Evolutionary conservation across 1,140 invertebrate species (phyloP).

Genomic region (Bursaphelenchus mucronatus): DNA sequence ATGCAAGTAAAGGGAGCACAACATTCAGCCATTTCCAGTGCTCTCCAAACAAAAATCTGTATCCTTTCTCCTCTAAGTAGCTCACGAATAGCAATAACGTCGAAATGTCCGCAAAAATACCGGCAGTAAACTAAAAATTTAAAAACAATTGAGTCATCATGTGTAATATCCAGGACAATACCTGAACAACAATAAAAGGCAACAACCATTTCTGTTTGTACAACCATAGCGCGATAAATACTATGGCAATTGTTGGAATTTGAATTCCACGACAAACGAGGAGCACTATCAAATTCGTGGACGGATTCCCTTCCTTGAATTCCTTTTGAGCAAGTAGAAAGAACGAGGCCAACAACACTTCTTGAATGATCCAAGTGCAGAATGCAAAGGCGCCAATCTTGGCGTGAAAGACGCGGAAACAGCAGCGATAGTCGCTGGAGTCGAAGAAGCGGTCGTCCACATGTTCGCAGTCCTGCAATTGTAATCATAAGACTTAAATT

Average conservation of each 20-base stretch:
- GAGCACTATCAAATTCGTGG: conserved; percentile 6
- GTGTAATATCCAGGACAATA: neutral
- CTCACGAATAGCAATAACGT: conserved; percentile 9
- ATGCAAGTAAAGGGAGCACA: neutral
- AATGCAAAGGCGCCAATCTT: conserved; percentile 36
- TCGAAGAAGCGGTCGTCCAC: conserved; percentile 34
- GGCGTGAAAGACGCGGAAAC: conserved; percentile 31
- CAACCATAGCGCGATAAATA: conserved; percentile 30
- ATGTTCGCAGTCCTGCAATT: conserved; percentile 3
- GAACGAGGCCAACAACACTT: conserved; percentile 28
- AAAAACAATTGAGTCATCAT: neutral
- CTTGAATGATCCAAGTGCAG: conserved; percentile 33
- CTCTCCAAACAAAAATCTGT: conserved; percentile 1
- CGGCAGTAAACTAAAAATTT: conserved; percentile 3
- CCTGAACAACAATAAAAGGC: conserved; percentile 12
- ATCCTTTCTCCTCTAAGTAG: neutral
- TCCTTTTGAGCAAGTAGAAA: conserved; percentile 22
- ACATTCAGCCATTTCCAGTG: conserved; percentile 14
- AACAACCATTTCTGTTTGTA: conserved; percentile 9
- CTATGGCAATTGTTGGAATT: conserved; percentile 21
- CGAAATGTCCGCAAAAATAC: conserved; percentile 19
- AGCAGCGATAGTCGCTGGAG: conserved; percentile 36
- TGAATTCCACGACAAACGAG: conserved; percentile 31
- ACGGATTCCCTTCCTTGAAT: conserved; percentile 20
- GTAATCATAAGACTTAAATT: neutral